Percentiles rank a stretch among this genome's conserved stretches.
Evolutionary conservation across 2,888 invertebrate genomes (phyloP).

Genomic region (Ashinkailepas kermadecensis): DNA sequence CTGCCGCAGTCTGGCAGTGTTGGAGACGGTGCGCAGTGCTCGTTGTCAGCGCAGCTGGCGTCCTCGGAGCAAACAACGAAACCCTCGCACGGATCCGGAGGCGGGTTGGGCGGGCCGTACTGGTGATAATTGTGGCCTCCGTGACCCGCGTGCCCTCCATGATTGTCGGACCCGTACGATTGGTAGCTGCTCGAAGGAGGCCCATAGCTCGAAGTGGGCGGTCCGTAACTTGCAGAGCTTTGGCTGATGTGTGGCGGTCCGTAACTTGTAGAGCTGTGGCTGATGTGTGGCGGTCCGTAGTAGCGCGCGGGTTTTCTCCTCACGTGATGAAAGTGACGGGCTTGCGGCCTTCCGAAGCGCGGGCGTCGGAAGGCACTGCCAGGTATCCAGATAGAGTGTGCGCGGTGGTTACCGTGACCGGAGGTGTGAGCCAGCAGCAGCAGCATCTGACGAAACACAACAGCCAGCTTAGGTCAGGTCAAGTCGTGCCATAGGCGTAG

Average conservation of each 20-base stretch:
- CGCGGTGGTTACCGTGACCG: too few relatives aligned
- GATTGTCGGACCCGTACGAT: not conserved
- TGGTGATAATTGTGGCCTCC: not conserved
- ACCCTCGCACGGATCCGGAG: not conserved
- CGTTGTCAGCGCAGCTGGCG: not conserved
- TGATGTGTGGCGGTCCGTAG: too few relatives aligned
- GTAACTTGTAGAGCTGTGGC: not conserved
- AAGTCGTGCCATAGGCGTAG: too few relatives aligned
- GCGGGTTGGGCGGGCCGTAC: not conserved
- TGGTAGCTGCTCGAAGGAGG: not conserved
- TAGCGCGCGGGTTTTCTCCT: too few relatives aligned
- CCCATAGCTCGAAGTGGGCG: not conserved
- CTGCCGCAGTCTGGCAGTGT: not conserved
- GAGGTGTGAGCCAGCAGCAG: too few relatives aligned
- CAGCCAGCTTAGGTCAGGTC: too few relatives aligned
- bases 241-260: too few relatives aligned
- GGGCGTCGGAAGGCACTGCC: too few relatives aligned
- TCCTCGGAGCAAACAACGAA: not conserved
- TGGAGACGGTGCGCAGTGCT: not conserved
- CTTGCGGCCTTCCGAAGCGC: too few relatives aligned
- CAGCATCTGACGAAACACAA: too few relatives aligned
- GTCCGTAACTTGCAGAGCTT: not conserved
- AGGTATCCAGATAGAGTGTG: too few relatives aligned
- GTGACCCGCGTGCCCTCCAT: not conserved
- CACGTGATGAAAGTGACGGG: too few relatives aligned